Percentiles rank a stretch among this genome's conserved stretches.
Evolutionary conservation across 2,888 invertebrate species (phyloP).

Genomic region (Branchellion lobata): DNA sequence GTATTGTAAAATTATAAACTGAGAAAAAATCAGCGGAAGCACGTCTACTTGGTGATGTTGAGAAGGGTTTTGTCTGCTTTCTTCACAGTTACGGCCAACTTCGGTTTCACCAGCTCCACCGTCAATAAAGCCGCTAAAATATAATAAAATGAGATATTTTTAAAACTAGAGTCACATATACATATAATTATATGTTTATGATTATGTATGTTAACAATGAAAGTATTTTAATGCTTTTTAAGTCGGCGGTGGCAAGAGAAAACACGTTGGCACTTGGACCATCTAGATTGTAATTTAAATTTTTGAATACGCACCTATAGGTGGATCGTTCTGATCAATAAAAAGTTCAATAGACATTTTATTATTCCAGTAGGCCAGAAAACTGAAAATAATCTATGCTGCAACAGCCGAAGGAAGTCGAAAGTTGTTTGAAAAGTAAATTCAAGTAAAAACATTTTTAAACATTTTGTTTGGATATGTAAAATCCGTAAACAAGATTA

Average conservation of each 20-base stretch:
- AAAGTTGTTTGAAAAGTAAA: neutral
- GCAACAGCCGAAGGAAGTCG: neutral
- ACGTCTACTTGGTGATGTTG: conserved; percentile 53
- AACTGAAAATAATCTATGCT: neutral
- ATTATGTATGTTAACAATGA: too few relatives aligned
- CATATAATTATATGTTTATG: too few relatives aligned
- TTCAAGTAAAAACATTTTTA: too few relatives aligned
- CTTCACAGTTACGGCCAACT: conserved; percentile 51
- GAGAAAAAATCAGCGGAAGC: neutral
- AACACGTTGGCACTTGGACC: too few relatives aligned
- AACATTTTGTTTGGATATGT: too few relatives aligned
- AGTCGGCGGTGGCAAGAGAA: too few relatives aligned
- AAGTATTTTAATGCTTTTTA: too few relatives aligned
- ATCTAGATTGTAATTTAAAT: neutral
- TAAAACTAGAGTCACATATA: too few relatives aligned
- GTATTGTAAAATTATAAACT: neutral
- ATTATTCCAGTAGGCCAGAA: neutral
- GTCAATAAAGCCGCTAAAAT: conserved; percentile 56
- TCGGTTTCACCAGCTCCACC: conserved; percentile 53
- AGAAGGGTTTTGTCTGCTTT: conserved; percentile 54
- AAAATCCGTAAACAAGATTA: neutral
- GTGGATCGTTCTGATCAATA: neutral
- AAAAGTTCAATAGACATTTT: conserved; percentile 5
- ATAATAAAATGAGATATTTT: neutral
- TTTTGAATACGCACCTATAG: neutral